phyloP scores from a whole-genome alignment of 64 coral and sea anemone genomes.

The Catalaphyllia jardinei region DNA sequence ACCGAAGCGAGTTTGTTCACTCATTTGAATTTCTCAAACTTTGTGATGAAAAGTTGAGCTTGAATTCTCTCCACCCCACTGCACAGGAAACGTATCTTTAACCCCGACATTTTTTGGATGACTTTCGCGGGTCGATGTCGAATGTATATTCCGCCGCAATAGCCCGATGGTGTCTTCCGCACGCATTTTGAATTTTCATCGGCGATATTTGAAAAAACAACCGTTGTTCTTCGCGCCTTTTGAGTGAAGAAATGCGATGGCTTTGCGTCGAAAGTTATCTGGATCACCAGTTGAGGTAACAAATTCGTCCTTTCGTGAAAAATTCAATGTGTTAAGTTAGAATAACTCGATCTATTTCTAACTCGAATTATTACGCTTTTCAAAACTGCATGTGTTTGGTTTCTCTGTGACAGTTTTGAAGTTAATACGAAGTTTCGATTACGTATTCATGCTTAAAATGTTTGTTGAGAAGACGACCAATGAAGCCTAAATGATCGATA shows the following conservation, averaged over 20 bases:
- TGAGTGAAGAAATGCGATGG: constrained; percentile 18
- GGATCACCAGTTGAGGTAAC: constrained; percentile 42
- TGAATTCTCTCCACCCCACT: constrained; percentile 21
- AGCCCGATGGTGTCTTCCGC: background rate
- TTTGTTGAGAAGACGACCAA: too few relatives aligned
- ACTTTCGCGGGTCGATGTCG: background rate
- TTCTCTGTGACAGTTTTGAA: too few relatives aligned
- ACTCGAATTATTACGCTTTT: background rate
- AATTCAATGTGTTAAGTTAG: background rate
- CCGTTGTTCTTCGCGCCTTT: constrained; percentile 3
- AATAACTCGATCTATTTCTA: background rate
- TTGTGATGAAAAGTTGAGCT: background rate
- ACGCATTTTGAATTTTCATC: too few relatives aligned
- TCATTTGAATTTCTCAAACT: constrained; percentile 10
- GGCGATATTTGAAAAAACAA: background rate
- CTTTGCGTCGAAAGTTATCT: constrained; percentile 33
- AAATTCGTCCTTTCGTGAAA: too few relatives aligned
- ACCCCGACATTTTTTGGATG: background rate
- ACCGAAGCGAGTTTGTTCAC: background rate
- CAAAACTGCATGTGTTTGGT: too few relatives aligned
- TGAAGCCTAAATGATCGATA: too few relatives aligned
- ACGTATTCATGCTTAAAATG: too few relatives aligned
- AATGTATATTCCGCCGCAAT: background rate
- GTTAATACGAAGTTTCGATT: too few relatives aligned
- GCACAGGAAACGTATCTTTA: background rate